phyloP scores from a whole-genome alignment of 2,113 vertebrate species.

The Sisor rabdophorus region DNA sequence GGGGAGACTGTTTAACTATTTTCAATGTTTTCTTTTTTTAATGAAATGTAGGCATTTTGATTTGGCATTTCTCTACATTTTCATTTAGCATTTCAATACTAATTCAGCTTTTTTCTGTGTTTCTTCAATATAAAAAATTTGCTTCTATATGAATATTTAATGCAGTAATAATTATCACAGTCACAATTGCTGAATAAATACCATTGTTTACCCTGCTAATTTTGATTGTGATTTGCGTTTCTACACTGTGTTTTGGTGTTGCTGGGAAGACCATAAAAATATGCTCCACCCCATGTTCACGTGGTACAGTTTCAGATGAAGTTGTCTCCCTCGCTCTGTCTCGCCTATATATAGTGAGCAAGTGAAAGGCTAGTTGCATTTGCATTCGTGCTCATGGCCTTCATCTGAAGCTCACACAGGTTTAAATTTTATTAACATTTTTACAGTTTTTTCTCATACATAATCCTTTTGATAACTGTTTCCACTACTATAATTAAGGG shows the following conservation, averaged over 20 bases:
- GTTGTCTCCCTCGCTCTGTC: slow-evolving; percentile 31
- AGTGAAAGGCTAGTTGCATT: slow-evolving; percentile 34
- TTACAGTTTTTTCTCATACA: neutral
- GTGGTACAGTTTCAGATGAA: slow-evolving; percentile 33
- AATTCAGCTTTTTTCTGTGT: neutral
- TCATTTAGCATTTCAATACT: slow-evolving; percentile 11
- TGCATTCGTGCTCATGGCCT: slow-evolving; percentile 40
- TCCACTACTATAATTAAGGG: neutral
- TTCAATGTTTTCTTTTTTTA: slow-evolving; percentile 11
- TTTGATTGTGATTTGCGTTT: slow-evolving; percentile 24
- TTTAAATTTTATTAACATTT: slow-evolving; percentile 22
- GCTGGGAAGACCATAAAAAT: slow-evolving; percentile 45
- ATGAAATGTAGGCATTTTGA: neutral
- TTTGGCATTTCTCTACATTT: neutral
- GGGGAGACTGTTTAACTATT: slow-evolving; percentile 35
- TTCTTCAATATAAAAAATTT: neutral
- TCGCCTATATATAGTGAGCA: slow-evolving; percentile 39
- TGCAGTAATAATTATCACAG: no score
- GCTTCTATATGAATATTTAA: no score
- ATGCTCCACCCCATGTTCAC: slow-evolving; percentile 38
- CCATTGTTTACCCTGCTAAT: neutral
- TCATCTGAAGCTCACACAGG: slow-evolving; percentile 34
- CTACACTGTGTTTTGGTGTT: slow-evolving; percentile 34
- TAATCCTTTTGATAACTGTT: neutral
- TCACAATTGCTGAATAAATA: no score